Conservation (phyloP, 1,140 invertebrate genomes). For the Dendrolimus punctatus region DNA sequence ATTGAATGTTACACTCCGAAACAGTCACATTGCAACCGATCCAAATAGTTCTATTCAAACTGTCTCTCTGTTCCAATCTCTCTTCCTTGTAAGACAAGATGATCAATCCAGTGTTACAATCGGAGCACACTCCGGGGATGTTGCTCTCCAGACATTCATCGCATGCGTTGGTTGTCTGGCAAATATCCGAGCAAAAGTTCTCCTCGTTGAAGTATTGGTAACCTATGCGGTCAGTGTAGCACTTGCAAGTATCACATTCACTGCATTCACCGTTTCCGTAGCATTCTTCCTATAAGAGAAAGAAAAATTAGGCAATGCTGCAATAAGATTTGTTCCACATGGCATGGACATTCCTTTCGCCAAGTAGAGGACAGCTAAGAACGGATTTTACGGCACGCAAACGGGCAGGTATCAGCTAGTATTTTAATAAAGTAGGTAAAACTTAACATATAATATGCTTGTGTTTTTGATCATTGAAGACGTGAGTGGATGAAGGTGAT, state of each 20-base stretch:
- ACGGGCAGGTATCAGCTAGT: too few relatives aligned
- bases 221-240: slow-evolving; percentile 32
- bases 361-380: too few relatives aligned
- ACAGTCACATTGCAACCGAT: slow-evolving; percentile 35
- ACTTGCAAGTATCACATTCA: slow-evolving; percentile 31
- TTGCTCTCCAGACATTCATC: slow-evolving; percentile 28
- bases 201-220: slow-evolving; percentile 46
- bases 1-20: slow-evolving; percentile 31
- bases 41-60: slow-evolving; percentile 33
- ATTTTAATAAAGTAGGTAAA: too few relatives aligned
- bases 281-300: slow-evolving; percentile 30
- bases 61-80: slow-evolving; percentile 20
- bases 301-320: background rate
- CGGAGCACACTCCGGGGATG: slow-evolving; percentile 20
- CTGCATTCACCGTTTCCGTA: slow-evolving; percentile 47
- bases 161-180: slow-evolving; percentile 32
- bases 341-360: too few relatives aligned
- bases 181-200: slow-evolving; percentile 44
- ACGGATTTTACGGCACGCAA: too few relatives aligned
- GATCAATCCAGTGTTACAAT: slow-evolving; percentile 8
- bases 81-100: slow-evolving; percentile 20
- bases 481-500: too few relatives aligned
- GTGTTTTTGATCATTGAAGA: too few relatives aligned
- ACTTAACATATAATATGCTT: too few relatives aligned
- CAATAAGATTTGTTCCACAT: too few relatives aligned